A percentile compares a stretch with the other conserved stretches of the same genome.
These are phyloP conservation scores for Phoebastria nigripes DNA, from an alignment of 2,797 vertebrate species.

Conservation along the genomic window DNA sequence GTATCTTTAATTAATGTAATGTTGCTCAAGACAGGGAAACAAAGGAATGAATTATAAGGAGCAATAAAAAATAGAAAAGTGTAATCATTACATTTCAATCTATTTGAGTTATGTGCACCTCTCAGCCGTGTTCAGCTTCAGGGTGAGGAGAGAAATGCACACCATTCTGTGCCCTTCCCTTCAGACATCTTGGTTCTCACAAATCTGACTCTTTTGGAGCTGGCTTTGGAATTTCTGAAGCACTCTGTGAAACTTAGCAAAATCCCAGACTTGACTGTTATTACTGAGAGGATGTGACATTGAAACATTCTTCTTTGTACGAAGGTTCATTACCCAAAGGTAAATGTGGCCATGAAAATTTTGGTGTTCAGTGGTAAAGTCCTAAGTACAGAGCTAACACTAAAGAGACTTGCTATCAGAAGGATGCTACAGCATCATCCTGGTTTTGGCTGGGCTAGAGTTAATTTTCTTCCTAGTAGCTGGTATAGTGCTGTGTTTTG, in stretches of 20 bases:
- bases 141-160: not conserved
- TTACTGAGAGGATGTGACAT: not conserved
- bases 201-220: not conserved
- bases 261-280: not conserved
- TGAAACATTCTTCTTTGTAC: not conserved
- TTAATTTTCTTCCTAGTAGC: no score
- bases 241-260: not conserved
- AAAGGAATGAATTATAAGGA: not conserved
- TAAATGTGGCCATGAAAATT: not conserved
- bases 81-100: not conserved
- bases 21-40: not conserved
- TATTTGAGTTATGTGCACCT: not conserved
- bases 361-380: not conserved
- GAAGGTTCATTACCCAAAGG: not conserved
- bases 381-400: not conserved
- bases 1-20: not conserved
- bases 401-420: not conserved
- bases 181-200: not conserved
- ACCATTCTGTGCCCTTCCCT: not conserved
- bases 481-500: no score
- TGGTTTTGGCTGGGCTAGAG: no score
- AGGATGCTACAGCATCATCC: not conserved
- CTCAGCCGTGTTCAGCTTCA: not conserved
- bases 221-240: not conserved
- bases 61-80: not conserved